These are phyloP conservation scores for Mesorhabditis spiculigera DNA, from an alignment of 2,888 invertebrate genomes.

Conservation along the genomic window DNA sequence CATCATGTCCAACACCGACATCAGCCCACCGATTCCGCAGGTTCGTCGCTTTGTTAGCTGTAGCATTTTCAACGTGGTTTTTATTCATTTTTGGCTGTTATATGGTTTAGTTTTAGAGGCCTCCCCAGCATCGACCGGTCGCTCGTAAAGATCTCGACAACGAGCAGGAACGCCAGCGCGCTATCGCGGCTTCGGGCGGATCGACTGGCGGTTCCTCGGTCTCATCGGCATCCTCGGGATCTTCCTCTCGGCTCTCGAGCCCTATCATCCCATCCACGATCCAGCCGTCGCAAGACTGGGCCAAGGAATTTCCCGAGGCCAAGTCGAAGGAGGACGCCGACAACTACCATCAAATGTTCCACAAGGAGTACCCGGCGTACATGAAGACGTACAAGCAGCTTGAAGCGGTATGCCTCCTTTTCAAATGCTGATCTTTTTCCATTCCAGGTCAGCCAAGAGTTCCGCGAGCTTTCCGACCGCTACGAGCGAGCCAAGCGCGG, in stretches of 20 bases:
- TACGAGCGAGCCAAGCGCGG: conserved; percentile 8
- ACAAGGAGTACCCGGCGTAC: conserved; percentile 44
- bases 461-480: conserved; percentile 14
- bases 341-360: conserved; percentile 28
- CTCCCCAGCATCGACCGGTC: conserved; percentile 6
- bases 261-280: conserved; percentile 30
- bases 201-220: neutral
- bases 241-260: neutral
- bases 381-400: conserved; percentile 29
- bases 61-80: conserved; percentile 6
- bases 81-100: conserved; percentile 9
- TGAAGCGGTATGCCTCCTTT: neutral
- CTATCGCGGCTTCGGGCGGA: neutral
- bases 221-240: conserved; percentile 13
- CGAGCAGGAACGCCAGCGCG: neutral
- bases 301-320: conserved; percentile 28
- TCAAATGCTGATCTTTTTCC: neutral
- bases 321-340: conserved; percentile 27
- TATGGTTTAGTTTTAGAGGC: conserved; percentile 15
- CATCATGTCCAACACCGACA: neutral
- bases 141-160: no score
- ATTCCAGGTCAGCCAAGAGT: conserved; percentile 20
- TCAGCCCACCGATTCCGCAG: neutral
- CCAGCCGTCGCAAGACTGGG: conserved; percentile 44
- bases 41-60: conserved; percentile 7